Evolutionary conservation across 2,888 invertebrate species (phyloP).

Genomic region (Phragmatobia fuliginosa): DNA sequence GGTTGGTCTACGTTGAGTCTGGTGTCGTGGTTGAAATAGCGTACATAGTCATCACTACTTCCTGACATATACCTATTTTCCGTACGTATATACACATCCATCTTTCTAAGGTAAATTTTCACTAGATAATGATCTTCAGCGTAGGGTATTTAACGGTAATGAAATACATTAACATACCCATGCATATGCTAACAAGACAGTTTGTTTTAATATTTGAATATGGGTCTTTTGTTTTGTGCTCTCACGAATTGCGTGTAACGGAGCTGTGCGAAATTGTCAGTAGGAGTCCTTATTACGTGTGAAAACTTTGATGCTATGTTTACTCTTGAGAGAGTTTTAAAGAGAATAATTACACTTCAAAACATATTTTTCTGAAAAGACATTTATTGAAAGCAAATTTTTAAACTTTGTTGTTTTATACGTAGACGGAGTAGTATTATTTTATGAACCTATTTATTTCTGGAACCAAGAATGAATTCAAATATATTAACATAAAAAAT

Average conservation of each 20-base stretch:
- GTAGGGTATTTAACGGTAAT: conserved; percentile 19
- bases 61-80: no score
- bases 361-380: conserved; percentile 30
- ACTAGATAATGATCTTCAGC: neutral
- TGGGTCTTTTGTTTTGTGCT: conserved; percentile 74
- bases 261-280: conserved; percentile 67
- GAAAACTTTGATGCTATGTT: conserved; percentile 63
- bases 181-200: conserved; percentile 36
- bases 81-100: neutral
- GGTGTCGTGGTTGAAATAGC: no score
- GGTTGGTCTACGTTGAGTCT: no score
- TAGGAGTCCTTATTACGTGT: conserved; percentile 63
- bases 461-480: no score
- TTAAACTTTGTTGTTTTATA: no score
- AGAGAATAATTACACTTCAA: conserved; percentile 30
- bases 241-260: conserved; percentile 78
- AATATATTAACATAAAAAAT: no score
- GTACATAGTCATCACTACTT: no score
- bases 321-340: conserved; percentile 60
- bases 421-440: no score
- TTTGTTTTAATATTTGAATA: conserved; percentile 63
- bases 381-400: conserved; percentile 16
- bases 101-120: neutral
- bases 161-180: conserved; percentile 28
- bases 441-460: no score